Evolutionary conservation across 2,113 vertebrate species (phyloP), one percentile per base, ranked within the genome.

Genomic region (Eolophus roseicapilla): DNA sequence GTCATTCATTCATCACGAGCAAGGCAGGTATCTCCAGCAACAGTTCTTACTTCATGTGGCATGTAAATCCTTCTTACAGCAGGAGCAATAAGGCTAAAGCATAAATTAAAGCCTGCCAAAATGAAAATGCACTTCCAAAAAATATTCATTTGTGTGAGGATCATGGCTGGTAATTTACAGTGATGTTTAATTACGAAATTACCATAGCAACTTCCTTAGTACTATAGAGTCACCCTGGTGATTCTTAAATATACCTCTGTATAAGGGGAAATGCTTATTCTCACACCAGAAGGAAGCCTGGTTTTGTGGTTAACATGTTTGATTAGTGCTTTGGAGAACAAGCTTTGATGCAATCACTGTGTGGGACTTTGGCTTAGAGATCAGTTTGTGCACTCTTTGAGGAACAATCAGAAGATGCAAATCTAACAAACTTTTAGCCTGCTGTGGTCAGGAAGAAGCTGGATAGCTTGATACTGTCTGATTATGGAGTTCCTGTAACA

Each of bases 121-220:
- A 84, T 49, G 46, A 82, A 91, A 91, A 75, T 0, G 0, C 37
- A 28, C 33, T 68, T 71, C n/a, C 27, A 69, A 94, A 82, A 95
- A 63, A 50, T 63, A 89, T 33, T 85, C 39, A 76, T 83, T 83
- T 49, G 17, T 93, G 53, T 62, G 81, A 79, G 69, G 53, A 95
- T 93, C 68, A 82, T 92, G 88, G 57, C 75, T 80, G 91, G 67
- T 73, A 92, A 88, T 95, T 95, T 92, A 67, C 52, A 86, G 74
- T 41, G 73, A 53, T 94, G 84, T 78, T 97, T 92, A 92, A 82
- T 94, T 82, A 73, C 78, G 68, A 92, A 84, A 96, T 97, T 97
- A 76, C 95, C 92, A 97, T 97, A 84, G 98, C 82, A 97, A 97
- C 96, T 82, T 92, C 55, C 49, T 71, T 90, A 95, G 69, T 86